Evolutionary conservation across 1,140 invertebrate genomes (phyloP).

Genomic region (Apis florea): DNA sequence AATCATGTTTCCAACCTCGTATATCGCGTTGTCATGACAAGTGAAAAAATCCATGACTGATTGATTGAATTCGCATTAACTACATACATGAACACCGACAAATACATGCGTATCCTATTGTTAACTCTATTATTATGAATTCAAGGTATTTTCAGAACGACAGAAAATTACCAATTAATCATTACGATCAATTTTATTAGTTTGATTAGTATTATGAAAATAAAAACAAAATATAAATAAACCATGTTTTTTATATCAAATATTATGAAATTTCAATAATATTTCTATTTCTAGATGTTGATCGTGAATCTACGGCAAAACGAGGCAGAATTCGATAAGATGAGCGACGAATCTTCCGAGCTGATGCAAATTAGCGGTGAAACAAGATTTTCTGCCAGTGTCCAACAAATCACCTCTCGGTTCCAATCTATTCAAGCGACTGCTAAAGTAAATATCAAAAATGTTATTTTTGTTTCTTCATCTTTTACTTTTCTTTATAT

Average conservation of each 20-base stretch:
- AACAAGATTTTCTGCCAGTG: slow-evolving; percentile 92
- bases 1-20: slow-evolving; percentile 6
- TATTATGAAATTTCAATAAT: background rate
- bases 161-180: background rate
- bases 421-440: slow-evolving; percentile 95
- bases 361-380: slow-evolving; percentile 93
- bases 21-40: slow-evolving; percentile 17
- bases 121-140: background rate
- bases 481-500: background rate
- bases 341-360: slow-evolving; percentile 93
- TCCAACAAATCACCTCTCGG: slow-evolving; percentile 94
- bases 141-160: slow-evolving; percentile 18
- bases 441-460: slow-evolving; percentile 86
- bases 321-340: slow-evolving; percentile 92
- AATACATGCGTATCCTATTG: background rate
- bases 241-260: background rate
- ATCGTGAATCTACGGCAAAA: slow-evolving; percentile 89
- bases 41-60: background rate
- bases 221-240: background rate
- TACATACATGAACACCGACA: background rate
- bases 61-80: slow-evolving; percentile 25
- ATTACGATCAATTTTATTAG: background rate
- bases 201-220: background rate
- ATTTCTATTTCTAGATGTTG: slow-evolving; percentile 83
- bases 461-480: slow-evolving; percentile 16